phyloP scores from a whole-genome alignment of 53 echinoderm and acorn worm species.

The Holothuria leucospilota region DNA sequence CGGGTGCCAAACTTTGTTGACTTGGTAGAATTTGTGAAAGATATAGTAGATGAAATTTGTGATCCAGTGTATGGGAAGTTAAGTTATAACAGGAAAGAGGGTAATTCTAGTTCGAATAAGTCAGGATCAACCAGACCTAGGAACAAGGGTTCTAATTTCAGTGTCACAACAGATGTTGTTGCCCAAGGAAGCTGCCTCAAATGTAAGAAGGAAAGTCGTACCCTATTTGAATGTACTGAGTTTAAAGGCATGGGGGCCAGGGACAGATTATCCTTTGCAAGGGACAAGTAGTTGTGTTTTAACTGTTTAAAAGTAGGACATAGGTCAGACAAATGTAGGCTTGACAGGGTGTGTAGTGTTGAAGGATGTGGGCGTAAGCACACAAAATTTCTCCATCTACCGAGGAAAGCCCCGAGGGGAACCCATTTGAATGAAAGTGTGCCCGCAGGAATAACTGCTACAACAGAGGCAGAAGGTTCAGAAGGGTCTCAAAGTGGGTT shows the following conservation, averaged over 20 bases:
- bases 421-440: not conserved
- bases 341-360: conserved; percentile 49
- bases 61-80: conserved; percentile 54
- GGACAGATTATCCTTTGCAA: conserved; percentile 53
- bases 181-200: conserved; percentile 33
- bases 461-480: not conserved
- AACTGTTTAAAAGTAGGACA: conserved; percentile 66
- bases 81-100: conserved; percentile 6
- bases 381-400: conserved; percentile 64
- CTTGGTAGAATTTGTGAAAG: conserved; percentile 51
- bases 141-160: conserved; percentile 31
- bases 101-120: not conserved
- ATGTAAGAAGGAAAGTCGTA: conserved; percentile 46
- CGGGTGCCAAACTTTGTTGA: conserved; percentile 39
- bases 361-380: conserved; percentile 69
- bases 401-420: not conserved
- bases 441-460: not conserved
- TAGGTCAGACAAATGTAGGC: conserved; percentile 38
- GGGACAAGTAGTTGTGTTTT: conserved; percentile 55
- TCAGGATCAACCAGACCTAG: not conserved
- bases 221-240: conserved; percentile 53
- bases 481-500: conserved; percentile 6
- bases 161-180: conserved; percentile 6
- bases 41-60: conserved; percentile 38
- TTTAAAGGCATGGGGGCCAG: conserved; percentile 53